These are phyloP conservation scores for Sebastes minor DNA, from an alignment of 2,797 vertebrate genomes.

Conservation along the genomic window DNA sequence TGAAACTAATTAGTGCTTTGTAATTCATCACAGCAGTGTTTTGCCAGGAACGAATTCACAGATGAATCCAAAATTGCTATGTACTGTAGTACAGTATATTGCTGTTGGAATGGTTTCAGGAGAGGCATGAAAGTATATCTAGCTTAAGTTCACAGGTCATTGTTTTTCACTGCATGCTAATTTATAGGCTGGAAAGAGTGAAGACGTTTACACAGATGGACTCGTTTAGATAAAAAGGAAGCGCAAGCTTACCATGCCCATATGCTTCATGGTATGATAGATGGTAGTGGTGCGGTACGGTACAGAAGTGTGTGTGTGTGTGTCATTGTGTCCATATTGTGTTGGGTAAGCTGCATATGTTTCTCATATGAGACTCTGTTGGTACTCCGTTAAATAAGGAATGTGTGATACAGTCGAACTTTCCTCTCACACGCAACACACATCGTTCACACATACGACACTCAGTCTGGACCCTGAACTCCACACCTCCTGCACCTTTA, in stretches of 20 bases:
- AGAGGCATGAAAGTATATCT: background rate
- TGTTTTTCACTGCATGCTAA: background rate
- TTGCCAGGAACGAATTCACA: background rate
- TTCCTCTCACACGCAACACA: slow-evolving; percentile 6
- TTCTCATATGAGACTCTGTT: slow-evolving; percentile 31
- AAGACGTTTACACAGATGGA: slow-evolving; percentile 11
- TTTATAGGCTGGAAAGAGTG: background rate
- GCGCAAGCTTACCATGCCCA: background rate
- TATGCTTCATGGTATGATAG: slow-evolving; percentile 17
- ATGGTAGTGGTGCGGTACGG: background rate
- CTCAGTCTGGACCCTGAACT: slow-evolving; percentile 1
- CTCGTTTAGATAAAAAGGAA: slow-evolving; percentile 6
- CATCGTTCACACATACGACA: background rate
- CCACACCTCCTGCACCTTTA: background rate
- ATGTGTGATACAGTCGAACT: slow-evolving; percentile 14
- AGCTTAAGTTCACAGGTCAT: background rate
- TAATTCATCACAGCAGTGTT: background rate
- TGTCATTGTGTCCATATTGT: background rate
- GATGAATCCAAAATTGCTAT: background rate
- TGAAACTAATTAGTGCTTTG: background rate
- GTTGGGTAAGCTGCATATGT: slow-evolving; percentile 38
- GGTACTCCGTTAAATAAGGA: slow-evolving; percentile 8
- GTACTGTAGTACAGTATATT: too few relatives aligned
- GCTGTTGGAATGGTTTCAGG: background rate
- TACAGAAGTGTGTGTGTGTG: background rate